Evolutionary conservation across 2,797 vertebrate species (phyloP), one percentile per base, ranked within the genome.

Genomic region (Emys orbicularis): DNA sequence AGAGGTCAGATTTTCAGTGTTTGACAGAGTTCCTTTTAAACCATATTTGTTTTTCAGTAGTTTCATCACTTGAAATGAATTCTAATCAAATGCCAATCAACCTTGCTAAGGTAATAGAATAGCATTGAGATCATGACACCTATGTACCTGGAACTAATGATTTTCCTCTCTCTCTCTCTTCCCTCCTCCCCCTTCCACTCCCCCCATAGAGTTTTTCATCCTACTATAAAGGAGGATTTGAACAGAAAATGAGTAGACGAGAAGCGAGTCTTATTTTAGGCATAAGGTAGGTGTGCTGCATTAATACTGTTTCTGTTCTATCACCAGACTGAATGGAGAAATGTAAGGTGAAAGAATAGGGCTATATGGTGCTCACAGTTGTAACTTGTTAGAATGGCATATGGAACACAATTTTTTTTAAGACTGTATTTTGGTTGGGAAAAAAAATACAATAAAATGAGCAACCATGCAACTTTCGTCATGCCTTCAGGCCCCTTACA

Each of bases 211-310:
- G 90, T 91, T 88, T 98, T 97, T 98, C 98, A 94, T 96, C 95
- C 8, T 99, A 99, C 95, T 99, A 98, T 94, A 98, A 98, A 98
- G 98, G 98, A 92, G 98, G 98, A 97, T 99, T 99, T 97, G 98
- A 99, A 88, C 97, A 97, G 95, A 98, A 98, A 98, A 98, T 98
- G 98, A 99, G 96, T 96, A 98, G 97, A 50, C 95, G 98, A 97
- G 98, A 99, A 98, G 98, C 98, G 81, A 97, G 98, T 95, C 98
- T 99, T 95, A 98, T 98, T 98, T 98, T 99, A 96, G 98, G 98
- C 87, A 80, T 99, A 90, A 98, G 98, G 98, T 99, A 98, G 89
- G 98, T 98, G 27, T 96, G 84, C 83, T 96, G 49, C 27, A 7
- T 94, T 96, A 61, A n/a, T 92, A 49, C 83, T 68, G 31, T 82